Evolutionary conservation across 2,797 vertebrate species (phyloP).

Genomic region (Onychomys arenicola): DNA sequence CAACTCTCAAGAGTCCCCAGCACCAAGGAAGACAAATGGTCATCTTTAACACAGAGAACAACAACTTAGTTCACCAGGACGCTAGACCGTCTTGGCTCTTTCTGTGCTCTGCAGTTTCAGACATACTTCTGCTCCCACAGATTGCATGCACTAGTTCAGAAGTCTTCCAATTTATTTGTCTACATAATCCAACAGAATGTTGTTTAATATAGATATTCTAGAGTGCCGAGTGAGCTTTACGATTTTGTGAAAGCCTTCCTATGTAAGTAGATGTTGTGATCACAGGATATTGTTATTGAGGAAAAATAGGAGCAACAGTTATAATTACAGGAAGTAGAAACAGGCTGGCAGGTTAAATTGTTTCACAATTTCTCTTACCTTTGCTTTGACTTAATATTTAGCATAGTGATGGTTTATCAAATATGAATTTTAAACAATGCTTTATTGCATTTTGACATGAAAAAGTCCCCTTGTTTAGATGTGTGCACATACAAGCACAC

Average conservation of each 20-base stretch:
- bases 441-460: constrained; percentile 59
- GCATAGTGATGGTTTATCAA: constrained; percentile 52
- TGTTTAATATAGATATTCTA: constrained; percentile 2
- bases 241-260: constrained; percentile 8
- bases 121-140: background rate
- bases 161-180: constrained; percentile 38
- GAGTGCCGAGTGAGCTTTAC: background rate
- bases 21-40: background rate
- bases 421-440: constrained; percentile 69
- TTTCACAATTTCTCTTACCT: constrained; percentile 83
- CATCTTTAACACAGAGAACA: background rate
- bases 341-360: constrained; percentile 42
- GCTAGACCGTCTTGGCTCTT: background rate
- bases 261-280: constrained; percentile 30
- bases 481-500: constrained; percentile 51
- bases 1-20: background rate
- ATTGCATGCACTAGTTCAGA: background rate
- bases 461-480: constrained; percentile 65
- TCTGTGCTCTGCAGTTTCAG: background rate
- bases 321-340: constrained; percentile 32
- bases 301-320: constrained; percentile 36
- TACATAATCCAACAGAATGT: background rate
- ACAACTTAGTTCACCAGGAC: background rate
- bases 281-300: constrained; percentile 43
- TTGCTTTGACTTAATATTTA: constrained; percentile 68